Conservation (phyloP, 2,888 invertebrate species). For the Pachycephus smyrnensis region DNA sequence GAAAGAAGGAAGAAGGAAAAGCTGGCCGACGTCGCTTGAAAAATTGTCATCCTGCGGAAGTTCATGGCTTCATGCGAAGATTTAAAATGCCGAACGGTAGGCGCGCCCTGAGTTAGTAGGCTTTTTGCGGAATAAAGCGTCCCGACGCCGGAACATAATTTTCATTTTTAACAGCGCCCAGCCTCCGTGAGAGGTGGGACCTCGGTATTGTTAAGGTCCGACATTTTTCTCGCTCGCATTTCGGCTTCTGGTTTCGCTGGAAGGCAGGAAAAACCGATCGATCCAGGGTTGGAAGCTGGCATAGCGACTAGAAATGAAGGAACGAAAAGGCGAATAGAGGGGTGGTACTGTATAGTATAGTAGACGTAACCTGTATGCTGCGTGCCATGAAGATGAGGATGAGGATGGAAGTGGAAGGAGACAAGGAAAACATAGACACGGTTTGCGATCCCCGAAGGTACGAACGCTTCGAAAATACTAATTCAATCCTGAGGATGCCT, state of each 20-base stretch:
- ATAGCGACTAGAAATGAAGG: not conserved
- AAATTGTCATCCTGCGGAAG: slow-evolving; percentile 8
- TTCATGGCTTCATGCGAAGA: slow-evolving; percentile 39
- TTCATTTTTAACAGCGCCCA: slow-evolving; percentile 21
- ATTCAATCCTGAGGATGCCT: slow-evolving; percentile 35
- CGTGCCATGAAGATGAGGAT: not conserved
- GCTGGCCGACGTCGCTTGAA: not conserved
- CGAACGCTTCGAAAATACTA: slow-evolving; percentile 34
- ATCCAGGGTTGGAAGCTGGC: not conserved
- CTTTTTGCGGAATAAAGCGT: slow-evolving; percentile 41
- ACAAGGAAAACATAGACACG: slow-evolving; percentile 4
- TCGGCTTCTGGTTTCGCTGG: not conserved
- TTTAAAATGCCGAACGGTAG: slow-evolving; percentile 42
- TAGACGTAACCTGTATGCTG: no score
- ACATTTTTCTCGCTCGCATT: not conserved
- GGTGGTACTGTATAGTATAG: not conserved
- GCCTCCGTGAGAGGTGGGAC: slow-evolving; percentile 9
- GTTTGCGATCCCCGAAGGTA: slow-evolving; percentile 26
- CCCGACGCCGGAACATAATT: slow-evolving; percentile 31
- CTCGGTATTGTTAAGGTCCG: slow-evolving; percentile 19
- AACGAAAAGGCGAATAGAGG: not conserved
- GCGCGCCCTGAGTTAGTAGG: slow-evolving; percentile 38
- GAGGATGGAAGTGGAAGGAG: not conserved
- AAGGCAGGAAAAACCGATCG: not conserved
- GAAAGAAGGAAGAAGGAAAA: not conserved